Percentiles rank a stretch among this genome's conserved stretches.
These are phyloP conservation scores for Hyperopisus bebe DNA, from an alignment of 2,113 vertebrate genomes.

Conservation along the genomic window DNA sequence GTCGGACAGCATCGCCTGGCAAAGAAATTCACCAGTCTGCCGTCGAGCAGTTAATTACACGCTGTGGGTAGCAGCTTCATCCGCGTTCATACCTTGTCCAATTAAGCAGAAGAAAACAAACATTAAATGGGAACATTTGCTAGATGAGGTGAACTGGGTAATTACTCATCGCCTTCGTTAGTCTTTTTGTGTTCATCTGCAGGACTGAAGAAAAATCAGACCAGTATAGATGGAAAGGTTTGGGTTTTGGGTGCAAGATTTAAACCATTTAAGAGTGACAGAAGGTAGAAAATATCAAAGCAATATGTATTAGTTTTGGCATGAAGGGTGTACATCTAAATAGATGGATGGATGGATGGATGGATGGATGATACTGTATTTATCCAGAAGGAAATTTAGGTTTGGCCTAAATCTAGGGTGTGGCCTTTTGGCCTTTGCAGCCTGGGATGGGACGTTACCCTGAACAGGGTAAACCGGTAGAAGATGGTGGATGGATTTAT, in stretches of 20 bases:
- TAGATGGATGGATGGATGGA: too few relatives aligned
- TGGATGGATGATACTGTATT: too few relatives aligned
- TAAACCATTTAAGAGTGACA: not conserved
- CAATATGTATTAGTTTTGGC: not conserved
- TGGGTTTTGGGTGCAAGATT: not conserved
- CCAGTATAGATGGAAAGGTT: not conserved
- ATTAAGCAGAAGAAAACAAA: conserved; percentile 12
- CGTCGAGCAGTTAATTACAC: not conserved
- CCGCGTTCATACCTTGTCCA: not conserved
- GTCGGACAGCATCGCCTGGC: not conserved
- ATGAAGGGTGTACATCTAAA: not conserved
- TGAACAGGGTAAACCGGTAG: not conserved
- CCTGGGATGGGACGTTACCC: not conserved
- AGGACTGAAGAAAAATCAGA: not conserved
- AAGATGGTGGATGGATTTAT: not conserved
- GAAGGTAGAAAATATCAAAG: not conserved
- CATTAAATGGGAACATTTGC: conserved; percentile 3
- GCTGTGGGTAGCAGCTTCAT: not conserved
- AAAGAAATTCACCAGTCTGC: not conserved
- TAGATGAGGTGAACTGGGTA: not conserved
- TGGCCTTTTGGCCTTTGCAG: not conserved
- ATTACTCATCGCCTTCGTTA: not conserved
- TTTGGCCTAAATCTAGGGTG: not conserved
- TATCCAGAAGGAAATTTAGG: too few relatives aligned
- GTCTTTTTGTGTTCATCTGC: not conserved